phyloP scores from a whole-genome alignment of 2,797 vertebrate genomes.

The Rhinogobio ventralis region DNA sequence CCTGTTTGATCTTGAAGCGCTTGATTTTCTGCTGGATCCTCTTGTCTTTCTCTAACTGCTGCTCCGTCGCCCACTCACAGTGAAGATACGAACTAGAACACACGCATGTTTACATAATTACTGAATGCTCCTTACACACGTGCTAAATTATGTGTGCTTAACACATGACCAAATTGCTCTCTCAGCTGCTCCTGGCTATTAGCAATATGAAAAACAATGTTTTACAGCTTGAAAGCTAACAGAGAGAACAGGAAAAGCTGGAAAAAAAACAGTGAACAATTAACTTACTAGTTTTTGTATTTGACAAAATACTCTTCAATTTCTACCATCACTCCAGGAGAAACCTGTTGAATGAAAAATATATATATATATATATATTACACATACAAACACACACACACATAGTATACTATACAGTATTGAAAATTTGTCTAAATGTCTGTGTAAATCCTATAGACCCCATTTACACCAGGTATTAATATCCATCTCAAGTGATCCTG shows the following conservation, averaged over 20 bases:
- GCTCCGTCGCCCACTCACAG: constrained; percentile 99
- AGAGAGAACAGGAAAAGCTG: neutral
- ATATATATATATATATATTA: neutral
- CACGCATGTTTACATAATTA: constrained; percentile 39
- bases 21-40: constrained; percentile 99
- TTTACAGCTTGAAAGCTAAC: constrained; percentile 7
- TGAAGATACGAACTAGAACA: constrained; percentile 93
- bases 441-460: neutral
- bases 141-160: constrained; percentile 3
- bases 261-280: neutral
- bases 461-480: neutral
- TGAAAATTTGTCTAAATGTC: neutral
- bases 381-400: neutral
- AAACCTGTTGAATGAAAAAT: constrained; percentile 80
- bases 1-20: constrained; percentile 98
- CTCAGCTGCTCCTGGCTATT: constrained; percentile 40
- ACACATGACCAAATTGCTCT: constrained; percentile 43
- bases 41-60: constrained; percentile 97
- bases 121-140: constrained; percentile 26
- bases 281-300: constrained; percentile 99
- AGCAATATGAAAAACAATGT: constrained; percentile 19
- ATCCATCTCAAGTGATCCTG: neutral
- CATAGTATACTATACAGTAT: neutral
- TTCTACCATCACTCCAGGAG: constrained; percentile 89
- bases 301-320: constrained; percentile 97